Evolutionary conservation across 2,113 vertebrate species (phyloP).

Genomic region (Grallaria varia): DNA sequence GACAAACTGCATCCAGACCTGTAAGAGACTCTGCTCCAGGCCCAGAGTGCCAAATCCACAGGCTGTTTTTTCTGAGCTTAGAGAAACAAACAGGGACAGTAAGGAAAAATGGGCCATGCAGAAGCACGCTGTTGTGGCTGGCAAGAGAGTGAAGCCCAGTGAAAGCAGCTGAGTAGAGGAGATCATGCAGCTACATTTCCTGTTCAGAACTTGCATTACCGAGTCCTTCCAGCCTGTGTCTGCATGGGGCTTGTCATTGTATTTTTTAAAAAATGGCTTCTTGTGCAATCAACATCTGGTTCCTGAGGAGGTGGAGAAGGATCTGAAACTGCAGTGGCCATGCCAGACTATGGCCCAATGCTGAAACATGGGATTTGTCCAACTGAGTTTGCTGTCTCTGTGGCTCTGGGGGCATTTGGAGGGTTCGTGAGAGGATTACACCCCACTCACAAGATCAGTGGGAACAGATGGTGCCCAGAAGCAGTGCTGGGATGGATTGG

Average conservation of each 20-base stretch:
- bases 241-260: not conserved
- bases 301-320: not conserved
- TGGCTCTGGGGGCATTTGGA: not conserved
- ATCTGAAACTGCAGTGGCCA: not conserved
- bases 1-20: not conserved
- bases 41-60: fast-evolving
- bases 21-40: not conserved
- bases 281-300: not conserved
- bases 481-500: not conserved
- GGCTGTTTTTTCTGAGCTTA: not conserved
- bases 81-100: not conserved
- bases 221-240: not conserved
- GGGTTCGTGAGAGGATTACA: not conserved
- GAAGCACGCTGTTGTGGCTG: not conserved
- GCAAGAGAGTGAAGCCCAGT: not conserved
- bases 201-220: not conserved
- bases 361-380: not conserved
- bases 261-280: not conserved
- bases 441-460: not conserved
- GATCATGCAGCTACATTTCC: not conserved
- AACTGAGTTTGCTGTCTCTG: not conserved
- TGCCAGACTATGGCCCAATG: not conserved
- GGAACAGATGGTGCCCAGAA: not conserved
- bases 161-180: not conserved
- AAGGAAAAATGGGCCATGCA: not conserved